Base-by-base conservation (phyloP, 1,140 invertebrate species). In the Mesaphorura yosii region DNA sequence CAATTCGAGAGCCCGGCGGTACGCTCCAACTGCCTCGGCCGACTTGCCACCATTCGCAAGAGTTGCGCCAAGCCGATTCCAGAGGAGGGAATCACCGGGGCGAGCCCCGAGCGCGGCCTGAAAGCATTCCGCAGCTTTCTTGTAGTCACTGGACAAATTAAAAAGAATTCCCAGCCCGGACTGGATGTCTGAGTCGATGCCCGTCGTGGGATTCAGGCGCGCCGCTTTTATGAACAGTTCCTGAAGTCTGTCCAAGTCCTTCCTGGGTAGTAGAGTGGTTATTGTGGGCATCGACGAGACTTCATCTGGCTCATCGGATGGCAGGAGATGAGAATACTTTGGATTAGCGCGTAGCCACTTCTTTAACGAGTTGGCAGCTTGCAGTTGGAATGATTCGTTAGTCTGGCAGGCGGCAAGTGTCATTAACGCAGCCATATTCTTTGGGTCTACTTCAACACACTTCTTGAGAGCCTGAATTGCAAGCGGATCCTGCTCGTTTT, bases 21-120 rank as follows among this genome's bases (percentile, higher is more conserved):
- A 99, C 0, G 94, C 93, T 62, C 89, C 82, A 19, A 98, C 86
- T 17, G 95, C 93, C 75, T 98, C 90, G 66, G 93, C 91, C 19
- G 92, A 89, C 47, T 81, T 79, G 42, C 86, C 85, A 60, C 91
- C 88, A 72, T 99, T 99, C 17, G 95, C 95, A 60, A 98, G 72
- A 25, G 93, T 94, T 28, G 95, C 95, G 38, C 95, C 95, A 26
- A 98, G 73, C 65, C 90, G 84, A 72, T 98, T 99, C 95, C 95
- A 99, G 29, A 97, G 70, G 67, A 88, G 79, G 6, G 90, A 82
- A 80, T 98, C 90, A 83, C 86, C 58, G 38, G 41, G 44, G 65
- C 31, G 31, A 10, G 84, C 82, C 69, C 83, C 80, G 10, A 98
- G 68, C 1, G 94, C 93, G 31, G 90, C 77, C 66, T 80, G 79